Base-by-base conservation (phyloP, 2,888 invertebrate genomes). In the Thysanoteuthis rhombus region DNA sequence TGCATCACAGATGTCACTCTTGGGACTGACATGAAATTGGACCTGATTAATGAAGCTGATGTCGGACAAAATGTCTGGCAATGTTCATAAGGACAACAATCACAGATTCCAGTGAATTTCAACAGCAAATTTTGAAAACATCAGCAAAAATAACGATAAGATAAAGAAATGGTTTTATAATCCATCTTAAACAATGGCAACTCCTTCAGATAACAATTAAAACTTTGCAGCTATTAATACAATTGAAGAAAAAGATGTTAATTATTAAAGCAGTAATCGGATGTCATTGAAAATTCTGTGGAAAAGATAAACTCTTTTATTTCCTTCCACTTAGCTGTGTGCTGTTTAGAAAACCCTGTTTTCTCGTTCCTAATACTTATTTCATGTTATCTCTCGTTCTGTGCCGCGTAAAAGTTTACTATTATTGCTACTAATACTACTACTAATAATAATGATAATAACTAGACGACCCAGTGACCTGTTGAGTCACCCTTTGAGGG, bases 1-100 rank as follows among this genome's bases (percentile, higher is more conserved):
- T 99, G 99, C 97, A 98, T 99, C 95, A 98, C 98, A 91, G 98
- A 98, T 97, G 98, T 99, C 95, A 98, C 98, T 1, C 97, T 99
- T 93, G 98, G 98, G 95, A 98, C 98, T 32, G 98, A 98, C 97
- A 98, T 98, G 96, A 98, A 98, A 95, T 98, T 99, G 92, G 97
- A 97, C 94, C 96, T 98, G 92, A 96, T 97, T 90, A 98, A 98
- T 32, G 97, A 98, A 90, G 98, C 98, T 19, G 97, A 98, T 90
- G 98, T 98, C 28, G 98, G 98, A 93, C 96, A 97, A 94, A 97
- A 97, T 95, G 96, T 97, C 75, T 96, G 96, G 93, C 96, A 96
- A 93, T 97, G 97, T 94, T 40, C 42, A 16, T 93, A 93, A 89
- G 16, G 39, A 91, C 10, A 25, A 52, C 93, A 4, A 91, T 28